Base-by-base conservation (phyloP, 2,113 vertebrate genomes). In the Capreolus pygargus region DNA sequence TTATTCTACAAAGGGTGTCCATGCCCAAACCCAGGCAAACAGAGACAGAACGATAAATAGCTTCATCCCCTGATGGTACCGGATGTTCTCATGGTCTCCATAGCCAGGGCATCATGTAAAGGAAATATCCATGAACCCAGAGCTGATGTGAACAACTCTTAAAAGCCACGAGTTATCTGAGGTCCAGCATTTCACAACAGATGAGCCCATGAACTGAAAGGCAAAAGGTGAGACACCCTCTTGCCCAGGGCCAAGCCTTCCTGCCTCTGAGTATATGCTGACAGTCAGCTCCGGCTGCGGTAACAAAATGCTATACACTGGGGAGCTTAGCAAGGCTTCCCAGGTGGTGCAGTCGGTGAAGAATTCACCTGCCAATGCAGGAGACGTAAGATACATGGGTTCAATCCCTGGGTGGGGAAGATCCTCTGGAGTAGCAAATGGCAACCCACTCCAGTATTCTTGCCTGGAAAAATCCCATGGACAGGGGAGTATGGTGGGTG, bases 191-290 rank as follows among this genome's bases (percentile, higher is more conserved):
- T 67, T 81, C 58, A 52, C 64, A 58, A 7, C 13, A 17, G 28
- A 52, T 43, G 52, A 76, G 50, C 11, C n/a, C 14, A 10, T 27
- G 3, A 11, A 57, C 13, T 6, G 8, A 10, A n/a, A 58, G 11
- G 4, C 3, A 1, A 67, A 36, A 74, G 17, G 36, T 15, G 16
- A 2, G 1, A 0, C 7, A 0, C 19, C 15, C 28, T 6, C 4
- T 13, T 15, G 11, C 30, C 58, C n/a, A 47, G 19, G 6, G 14
- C 33, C 25, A 7, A 10, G 5, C 10, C 28, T 55, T 13, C 25
- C 4, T 1, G 3, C 9, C 8, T 23, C 23, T 74, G 55, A 30
- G 2, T 15, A 11, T 1, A 13, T 1, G 1, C 21, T 30, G 21
- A 2, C 50, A 16, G 36, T 58, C n/a, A 13, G 6, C 82, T 25